Base-by-base conservation (phyloP, 1,140 invertebrate species). In the Hyphantria cunea region DNA sequence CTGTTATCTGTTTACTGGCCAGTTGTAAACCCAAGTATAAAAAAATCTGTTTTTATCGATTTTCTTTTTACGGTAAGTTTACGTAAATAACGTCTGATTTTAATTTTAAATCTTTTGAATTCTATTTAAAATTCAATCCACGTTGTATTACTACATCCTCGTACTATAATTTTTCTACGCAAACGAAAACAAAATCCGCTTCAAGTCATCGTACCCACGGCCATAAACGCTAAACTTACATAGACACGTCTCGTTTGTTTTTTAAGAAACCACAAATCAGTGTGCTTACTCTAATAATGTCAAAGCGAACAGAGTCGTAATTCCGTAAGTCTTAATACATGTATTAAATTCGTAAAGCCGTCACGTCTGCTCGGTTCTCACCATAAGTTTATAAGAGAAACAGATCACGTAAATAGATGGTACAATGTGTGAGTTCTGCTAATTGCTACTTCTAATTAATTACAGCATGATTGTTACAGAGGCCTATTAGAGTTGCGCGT, bases 381-480 rank as follows among this genome's bases (percentile, higher is more conserved):
- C 71, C 64, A 59, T 42, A 66, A 62, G 42, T 41, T 44, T 32
- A 66, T 68, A 55, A 61, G 69, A 49, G 17, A 76, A 39, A 58
- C 81, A 14, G 6, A 17, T 64, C 82, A 85, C 82, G 82, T 83
- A 80, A 73, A 62, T 68, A 66, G 69, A 74, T 64, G 68, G 69
- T 33, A 65, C 64, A 74, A 80, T 80, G 62, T 73, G 68, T 81
- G 76, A 78, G 64, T 78, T 80, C 74, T 56, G 69, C 65, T 82
- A 79, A 82, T 78, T 79, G 72, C 75, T 75, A 71, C 76, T 70
- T 72, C 56, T 80, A 77, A 80, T 80, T 81, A 83, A 82, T 71
- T 56, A 68, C 47, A 49, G 55, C 15, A 58, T 58, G 33, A 58
- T 49, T n/a, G 55, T 58, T 49, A 13, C 45, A 13, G 45, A 39